A percentile compares a stretch with the other conserved stretches of the same genome.
Conservation (phyloP, 2,888 invertebrate genomes). For the Drosophila setosimentum region DNA sequence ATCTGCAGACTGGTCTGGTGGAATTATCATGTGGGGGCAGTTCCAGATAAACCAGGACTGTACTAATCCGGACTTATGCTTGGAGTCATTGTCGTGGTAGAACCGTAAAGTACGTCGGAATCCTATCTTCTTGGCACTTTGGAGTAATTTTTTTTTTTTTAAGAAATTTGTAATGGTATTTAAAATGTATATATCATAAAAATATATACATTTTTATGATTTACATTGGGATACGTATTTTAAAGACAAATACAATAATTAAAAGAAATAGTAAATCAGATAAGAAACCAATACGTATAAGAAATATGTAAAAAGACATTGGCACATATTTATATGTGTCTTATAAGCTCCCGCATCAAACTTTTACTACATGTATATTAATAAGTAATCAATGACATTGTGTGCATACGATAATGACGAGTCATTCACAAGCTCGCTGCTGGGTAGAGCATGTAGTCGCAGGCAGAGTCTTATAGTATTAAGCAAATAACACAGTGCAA, state of each 20-base stretch:
- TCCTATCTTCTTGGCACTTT: no score
- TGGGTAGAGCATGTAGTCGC: background rate
- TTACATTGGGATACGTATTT: no score
- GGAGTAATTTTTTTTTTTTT: no score
- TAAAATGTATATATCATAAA: background rate
- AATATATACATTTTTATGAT: background rate
- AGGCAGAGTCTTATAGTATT: background rate
- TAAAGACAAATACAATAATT: background rate
- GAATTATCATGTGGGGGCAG: no score
- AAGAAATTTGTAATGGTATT: background rate
- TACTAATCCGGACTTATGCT: no score
- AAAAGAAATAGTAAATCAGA: background rate
- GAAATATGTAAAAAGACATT: background rate
- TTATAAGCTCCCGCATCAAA: background rate
- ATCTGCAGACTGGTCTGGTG: no score
- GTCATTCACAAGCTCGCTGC: background rate
- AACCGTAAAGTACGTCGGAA: no score
- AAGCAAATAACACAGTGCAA: background rate
- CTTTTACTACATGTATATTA: background rate
- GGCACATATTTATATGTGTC: background rate
- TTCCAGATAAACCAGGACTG: no score
- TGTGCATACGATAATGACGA: background rate
- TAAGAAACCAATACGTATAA: background rate
- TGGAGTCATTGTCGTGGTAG: no score
- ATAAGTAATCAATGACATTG: background rate